phyloP scores from a whole-genome alignment of 2,113 vertebrate species.

The Zeus faber region DNA sequence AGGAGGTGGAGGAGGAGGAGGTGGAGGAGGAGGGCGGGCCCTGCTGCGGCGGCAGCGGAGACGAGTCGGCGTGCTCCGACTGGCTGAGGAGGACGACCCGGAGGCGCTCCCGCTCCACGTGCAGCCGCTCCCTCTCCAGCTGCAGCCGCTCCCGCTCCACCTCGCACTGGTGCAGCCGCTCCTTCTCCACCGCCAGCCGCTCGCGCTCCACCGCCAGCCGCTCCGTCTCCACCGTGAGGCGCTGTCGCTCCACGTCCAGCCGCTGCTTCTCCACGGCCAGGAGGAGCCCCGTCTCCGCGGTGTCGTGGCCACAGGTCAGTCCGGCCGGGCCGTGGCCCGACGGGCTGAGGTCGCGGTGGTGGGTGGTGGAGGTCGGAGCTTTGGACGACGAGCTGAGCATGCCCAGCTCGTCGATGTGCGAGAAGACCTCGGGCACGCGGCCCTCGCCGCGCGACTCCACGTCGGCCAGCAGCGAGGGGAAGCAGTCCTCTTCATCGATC shows the following conservation, averaged over 20 bases:
- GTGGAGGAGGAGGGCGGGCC: constrained; percentile 57
- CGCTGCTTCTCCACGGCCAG: constrained; percentile 88
- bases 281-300: constrained; percentile 79
- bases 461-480: constrained; percentile 87
- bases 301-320: too few species aligned
- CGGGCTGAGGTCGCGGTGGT: constrained; percentile 38
- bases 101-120: constrained; percentile 86
- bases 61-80: constrained; percentile 66
- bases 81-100: constrained; percentile 75
- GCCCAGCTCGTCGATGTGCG: constrained; percentile 84
- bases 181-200: constrained; percentile 85
- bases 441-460: constrained; percentile 78
- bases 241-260: constrained; percentile 87
- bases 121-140: constrained; percentile 85
- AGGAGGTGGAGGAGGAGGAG: too few species aligned
- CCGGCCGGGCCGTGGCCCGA: too few species aligned
- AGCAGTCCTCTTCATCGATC: constrained; percentile 85
- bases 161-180: constrained; percentile 81
- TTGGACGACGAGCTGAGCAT: constrained; percentile 78
- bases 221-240: constrained; percentile 85
- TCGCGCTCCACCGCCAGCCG: constrained; percentile 88
- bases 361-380: constrained; percentile 53
- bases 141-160: constrained; percentile 84
- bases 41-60: constrained; percentile 49
- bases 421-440: constrained; percentile 78